Conservation (phyloP, 2,797 vertebrate species). For the Cuniculus paca region DNA sequence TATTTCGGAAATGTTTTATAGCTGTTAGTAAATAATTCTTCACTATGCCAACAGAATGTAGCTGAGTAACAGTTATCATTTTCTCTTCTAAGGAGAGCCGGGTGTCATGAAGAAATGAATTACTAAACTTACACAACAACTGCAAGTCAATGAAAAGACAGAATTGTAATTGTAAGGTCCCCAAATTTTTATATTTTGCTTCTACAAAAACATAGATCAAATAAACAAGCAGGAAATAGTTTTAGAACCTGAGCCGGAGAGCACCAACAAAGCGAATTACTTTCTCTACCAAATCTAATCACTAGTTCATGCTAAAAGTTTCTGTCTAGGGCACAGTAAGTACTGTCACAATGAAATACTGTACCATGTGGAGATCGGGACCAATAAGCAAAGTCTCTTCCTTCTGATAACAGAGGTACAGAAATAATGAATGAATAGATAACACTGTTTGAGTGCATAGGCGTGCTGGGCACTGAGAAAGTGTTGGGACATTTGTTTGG, state of each 20-base stretch:
- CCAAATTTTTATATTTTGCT: slow-evolving; percentile 17
- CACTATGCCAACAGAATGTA: slow-evolving; percentile 4
- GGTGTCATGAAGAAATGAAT: not conserved
- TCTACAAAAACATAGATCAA: not conserved
- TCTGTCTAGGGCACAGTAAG: not conserved
- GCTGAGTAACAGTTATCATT: not conserved
- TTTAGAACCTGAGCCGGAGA: not conserved
- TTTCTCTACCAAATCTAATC: not conserved
- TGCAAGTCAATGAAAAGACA: not conserved
- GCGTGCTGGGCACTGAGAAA: not conserved
- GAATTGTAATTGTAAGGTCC: slow-evolving; percentile 14
- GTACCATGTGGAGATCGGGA: not conserved
- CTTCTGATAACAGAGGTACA: not conserved
- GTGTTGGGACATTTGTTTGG: not conserved
- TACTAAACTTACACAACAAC: not conserved
- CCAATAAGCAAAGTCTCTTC: not conserved
- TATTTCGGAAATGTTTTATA: slow-evolving; percentile 13
- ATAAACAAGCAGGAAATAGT: not conserved
- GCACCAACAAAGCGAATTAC: not conserved
- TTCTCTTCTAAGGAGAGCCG: slow-evolving; percentile 16
- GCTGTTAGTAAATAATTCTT: slow-evolving; percentile 46
- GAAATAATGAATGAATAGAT: not conserved
- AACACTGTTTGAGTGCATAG: not conserved
- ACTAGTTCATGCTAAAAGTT: not conserved
- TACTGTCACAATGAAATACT: not conserved